Percentiles rank a stretch among this genome's conserved stretches.
Conservation (phyloP, 2,113 vertebrate genomes). For the Psilopsiagon aurifrons region DNA sequence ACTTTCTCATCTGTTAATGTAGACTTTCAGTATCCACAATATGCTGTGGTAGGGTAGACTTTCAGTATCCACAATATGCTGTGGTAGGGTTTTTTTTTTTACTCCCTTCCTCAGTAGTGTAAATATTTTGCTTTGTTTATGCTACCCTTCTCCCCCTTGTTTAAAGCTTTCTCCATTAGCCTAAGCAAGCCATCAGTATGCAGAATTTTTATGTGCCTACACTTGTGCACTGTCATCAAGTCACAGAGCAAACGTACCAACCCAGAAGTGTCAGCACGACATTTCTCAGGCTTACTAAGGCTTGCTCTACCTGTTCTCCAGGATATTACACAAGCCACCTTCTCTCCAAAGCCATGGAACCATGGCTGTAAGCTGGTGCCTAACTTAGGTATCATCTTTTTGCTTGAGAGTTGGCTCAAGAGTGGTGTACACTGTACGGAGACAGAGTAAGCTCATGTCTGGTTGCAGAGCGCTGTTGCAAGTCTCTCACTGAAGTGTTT, state of each 20-base stretch:
- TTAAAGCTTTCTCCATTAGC: not conserved
- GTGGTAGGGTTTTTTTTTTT: not conserved
- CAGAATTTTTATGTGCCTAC: not conserved
- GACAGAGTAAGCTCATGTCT: not conserved
- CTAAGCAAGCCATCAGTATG: not conserved
- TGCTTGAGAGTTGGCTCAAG: not conserved
- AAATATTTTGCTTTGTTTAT: not conserved
- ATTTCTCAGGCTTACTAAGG: not conserved
- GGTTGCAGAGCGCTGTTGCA: not conserved
- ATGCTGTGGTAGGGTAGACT: not conserved
- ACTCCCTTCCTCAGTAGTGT: not conserved
- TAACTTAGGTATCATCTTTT: not conserved
- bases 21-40: not conserved
- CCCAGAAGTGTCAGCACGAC: not conserved
- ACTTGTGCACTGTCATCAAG: slow-evolving; percentile 6
- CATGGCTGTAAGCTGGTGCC: not conserved
- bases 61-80: not conserved
- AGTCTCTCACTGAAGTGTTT: not conserved
- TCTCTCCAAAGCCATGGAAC: not conserved
- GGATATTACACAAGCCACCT: not conserved
- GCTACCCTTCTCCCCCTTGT: not conserved
- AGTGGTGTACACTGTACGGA: fast-evolving
- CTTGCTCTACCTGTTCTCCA: slow-evolving; percentile 4
- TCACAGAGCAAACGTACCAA: slow-evolving; percentile 12
- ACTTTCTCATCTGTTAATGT: not conserved